These are phyloP conservation scores for Thaleichthys pacificus DNA, from an alignment of 2,797 vertebrate species.

Conservation along the genomic window DNA sequence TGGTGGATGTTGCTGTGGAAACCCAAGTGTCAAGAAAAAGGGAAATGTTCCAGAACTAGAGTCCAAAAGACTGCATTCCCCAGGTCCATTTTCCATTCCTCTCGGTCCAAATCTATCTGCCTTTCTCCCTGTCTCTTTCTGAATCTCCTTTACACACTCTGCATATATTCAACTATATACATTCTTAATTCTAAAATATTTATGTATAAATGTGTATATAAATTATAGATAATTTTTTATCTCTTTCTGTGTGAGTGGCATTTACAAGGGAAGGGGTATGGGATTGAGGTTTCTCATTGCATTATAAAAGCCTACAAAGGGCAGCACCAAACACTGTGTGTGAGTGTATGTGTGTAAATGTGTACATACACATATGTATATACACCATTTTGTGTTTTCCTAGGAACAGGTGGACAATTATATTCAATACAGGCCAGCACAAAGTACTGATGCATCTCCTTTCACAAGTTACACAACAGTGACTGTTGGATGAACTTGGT, in stretches of 20 bases:
- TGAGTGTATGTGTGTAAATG: slow-evolving; percentile 30
- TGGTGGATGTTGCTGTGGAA: slow-evolving; percentile 58
- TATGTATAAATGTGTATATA: slow-evolving; percentile 77
- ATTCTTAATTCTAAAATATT: slow-evolving; percentile 77
- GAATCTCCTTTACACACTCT: slow-evolving; percentile 49
- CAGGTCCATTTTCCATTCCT: slow-evolving; percentile 31
- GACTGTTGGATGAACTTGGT: slow-evolving; percentile 64
- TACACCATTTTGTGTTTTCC: slow-evolving; percentile 8
- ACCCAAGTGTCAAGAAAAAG: slow-evolving; percentile 69
- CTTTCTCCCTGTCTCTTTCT: slow-evolving; percentile 43
- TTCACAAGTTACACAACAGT: slow-evolving; percentile 40
- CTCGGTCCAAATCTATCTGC: slow-evolving; percentile 40
- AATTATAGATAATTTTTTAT: slow-evolving; percentile 76
- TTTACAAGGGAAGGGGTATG: slow-evolving; percentile 73
- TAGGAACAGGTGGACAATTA: slow-evolving; percentile 1
- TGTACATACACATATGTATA: slow-evolving; percentile 6
- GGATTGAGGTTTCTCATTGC: slow-evolving; percentile 82
- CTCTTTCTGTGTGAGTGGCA: slow-evolving; percentile 75
- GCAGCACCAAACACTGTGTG: slow-evolving; percentile 76
- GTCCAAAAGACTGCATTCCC: slow-evolving; percentile 26
- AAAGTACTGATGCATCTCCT: slow-evolving; percentile 17
- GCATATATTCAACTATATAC: slow-evolving; percentile 75
- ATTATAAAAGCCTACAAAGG: slow-evolving; percentile 73
- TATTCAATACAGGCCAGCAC: neutral
- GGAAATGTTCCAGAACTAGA: slow-evolving; percentile 53